These are phyloP conservation scores for Hiodon alosoides DNA, from an alignment of 2,113 vertebrate genomes.

Conservation along the genomic window DNA sequence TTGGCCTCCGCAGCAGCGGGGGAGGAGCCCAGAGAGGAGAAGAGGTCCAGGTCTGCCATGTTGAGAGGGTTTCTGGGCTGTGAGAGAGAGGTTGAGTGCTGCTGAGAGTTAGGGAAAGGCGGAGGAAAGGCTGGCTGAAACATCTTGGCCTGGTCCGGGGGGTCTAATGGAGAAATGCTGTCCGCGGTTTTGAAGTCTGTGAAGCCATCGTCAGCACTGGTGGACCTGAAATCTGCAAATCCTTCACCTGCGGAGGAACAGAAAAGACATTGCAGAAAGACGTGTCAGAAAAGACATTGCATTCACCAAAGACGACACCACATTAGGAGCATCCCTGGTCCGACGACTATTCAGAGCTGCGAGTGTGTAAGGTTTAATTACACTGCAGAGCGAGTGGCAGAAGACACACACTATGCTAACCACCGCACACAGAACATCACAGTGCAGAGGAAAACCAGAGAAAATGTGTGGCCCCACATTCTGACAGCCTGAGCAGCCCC, in stretches of 20 bases:
- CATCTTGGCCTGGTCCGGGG: conserved; percentile 73
- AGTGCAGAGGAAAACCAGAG: too few relatives aligned
- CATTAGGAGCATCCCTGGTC: too few relatives aligned
- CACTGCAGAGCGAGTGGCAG: too few relatives aligned
- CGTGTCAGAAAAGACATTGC: not conserved
- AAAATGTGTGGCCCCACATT: too few relatives aligned
- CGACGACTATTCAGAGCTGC: not conserved
- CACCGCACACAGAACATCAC: too few relatives aligned
- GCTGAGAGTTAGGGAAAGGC: conserved; percentile 65
- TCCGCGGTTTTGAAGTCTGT: conserved; percentile 97
- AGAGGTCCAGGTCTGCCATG: conserved; percentile 86
- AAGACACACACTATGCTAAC: too few relatives aligned
- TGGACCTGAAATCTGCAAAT: conserved; percentile 88
- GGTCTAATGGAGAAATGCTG: conserved; percentile 87
- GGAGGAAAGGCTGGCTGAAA: conserved; percentile 76
- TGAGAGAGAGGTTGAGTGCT: conserved; percentile 49
- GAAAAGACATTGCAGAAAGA: conserved; percentile 26
- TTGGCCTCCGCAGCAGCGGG: conserved; percentile 49
- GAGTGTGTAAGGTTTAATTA: too few relatives aligned
- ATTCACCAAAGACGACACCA: conserved; percentile 18
- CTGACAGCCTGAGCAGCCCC: too few relatives aligned
- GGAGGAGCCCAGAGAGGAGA: conserved; percentile 68
- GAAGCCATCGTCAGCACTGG: conserved; percentile 83
- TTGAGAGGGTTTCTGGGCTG: conserved; percentile 77
- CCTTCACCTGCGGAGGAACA: conserved; percentile 72